Base-by-base conservation (phyloP, 2,888 invertebrate species). In the Pterobdella sp. region DNA sequence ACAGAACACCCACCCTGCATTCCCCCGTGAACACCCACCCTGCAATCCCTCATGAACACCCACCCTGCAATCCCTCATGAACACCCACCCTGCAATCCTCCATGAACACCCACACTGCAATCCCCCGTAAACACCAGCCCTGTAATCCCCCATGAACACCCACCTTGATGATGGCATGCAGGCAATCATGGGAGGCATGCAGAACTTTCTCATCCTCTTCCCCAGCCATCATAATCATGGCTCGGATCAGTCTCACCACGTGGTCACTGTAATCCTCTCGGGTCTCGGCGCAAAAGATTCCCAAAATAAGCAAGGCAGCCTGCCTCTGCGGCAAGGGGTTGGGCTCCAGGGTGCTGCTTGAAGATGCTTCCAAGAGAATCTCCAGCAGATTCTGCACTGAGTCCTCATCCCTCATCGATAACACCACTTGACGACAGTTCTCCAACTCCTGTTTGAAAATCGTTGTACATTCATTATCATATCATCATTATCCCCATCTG, bases 351-450 rank as follows among this genome's bases (percentile, higher is more conserved):
- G 88, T 68, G 29, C 37, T 18, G 26, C 26, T n/a, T 68, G 79
- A 79, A 22, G 89, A 88, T 78, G 90, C 89, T 7, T 56, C 72
- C 83, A 94, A 87, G 72, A 95, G 86, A 73, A 91, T 90, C 81
- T 93, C 93, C 85, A 94, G 89, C 7, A 94, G 89, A 63, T 90
- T 90, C 49, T 93, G 86, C 1, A 94, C 89, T 18, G 94, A 95
- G 34, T 89, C 87, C 2, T 85, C 85, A 81, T 94, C 91, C 0
- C 87, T 87, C 1, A 96, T 92, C 0, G 96, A 93, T 78, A 96
- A 86, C 76, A 97, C 90, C 52, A 97, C 96, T 69, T 91, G 89
- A 82, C 94, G 90, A 82, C 95, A 95, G 83, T 95, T 93, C 80
- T 92, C 92, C 72, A 93, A 85, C 85, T 95, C 93, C 85, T 84